These are phyloP conservation scores for Dynastes maya DNA, from an alignment of 2,888 invertebrate species.

Conservation along the genomic window DNA sequence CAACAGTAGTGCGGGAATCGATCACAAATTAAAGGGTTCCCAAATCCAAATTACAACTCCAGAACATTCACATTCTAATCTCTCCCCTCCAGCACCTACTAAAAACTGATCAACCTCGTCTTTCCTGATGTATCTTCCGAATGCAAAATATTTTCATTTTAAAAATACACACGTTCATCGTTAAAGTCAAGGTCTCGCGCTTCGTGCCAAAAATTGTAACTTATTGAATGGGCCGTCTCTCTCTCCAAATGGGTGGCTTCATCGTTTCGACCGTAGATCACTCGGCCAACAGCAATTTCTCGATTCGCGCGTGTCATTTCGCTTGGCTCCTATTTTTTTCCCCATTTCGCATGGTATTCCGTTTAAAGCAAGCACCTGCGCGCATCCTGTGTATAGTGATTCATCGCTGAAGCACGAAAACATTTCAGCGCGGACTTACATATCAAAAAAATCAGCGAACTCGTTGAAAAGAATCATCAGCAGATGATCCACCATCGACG, in stretches of 20 bases:
- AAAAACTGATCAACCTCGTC: too few species aligned
- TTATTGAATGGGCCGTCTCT: slow-evolving; percentile 32
- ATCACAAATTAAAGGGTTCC: too few species aligned
- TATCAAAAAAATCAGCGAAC: background rate
- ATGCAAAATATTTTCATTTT: slow-evolving; percentile 40
- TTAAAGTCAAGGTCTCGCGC: slow-evolving; percentile 34
- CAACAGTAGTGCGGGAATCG: too few species aligned
- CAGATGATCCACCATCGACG: background rate
- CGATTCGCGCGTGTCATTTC: background rate
- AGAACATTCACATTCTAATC: too few species aligned
- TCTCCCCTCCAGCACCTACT: too few species aligned
- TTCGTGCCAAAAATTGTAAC: slow-evolving; percentile 44
- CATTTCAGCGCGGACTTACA: background rate
- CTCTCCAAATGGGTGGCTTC: background rate
- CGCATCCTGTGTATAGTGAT: slow-evolving; percentile 11
- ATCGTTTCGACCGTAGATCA: slow-evolving; percentile 29
- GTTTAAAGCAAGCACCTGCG: background rate
- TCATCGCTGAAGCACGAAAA: slow-evolving; percentile 17
- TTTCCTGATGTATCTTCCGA: background rate
- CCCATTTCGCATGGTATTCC: background rate
- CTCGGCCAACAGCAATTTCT: background rate
- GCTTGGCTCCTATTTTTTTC: background rate
- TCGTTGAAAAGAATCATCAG: slow-evolving; percentile 7
- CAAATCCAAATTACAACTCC: too few species aligned
- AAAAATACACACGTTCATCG: slow-evolving; percentile 41